phyloP scores from a whole-genome alignment of 2,888 invertebrate species.

The Crossocerus cetratus region DNA sequence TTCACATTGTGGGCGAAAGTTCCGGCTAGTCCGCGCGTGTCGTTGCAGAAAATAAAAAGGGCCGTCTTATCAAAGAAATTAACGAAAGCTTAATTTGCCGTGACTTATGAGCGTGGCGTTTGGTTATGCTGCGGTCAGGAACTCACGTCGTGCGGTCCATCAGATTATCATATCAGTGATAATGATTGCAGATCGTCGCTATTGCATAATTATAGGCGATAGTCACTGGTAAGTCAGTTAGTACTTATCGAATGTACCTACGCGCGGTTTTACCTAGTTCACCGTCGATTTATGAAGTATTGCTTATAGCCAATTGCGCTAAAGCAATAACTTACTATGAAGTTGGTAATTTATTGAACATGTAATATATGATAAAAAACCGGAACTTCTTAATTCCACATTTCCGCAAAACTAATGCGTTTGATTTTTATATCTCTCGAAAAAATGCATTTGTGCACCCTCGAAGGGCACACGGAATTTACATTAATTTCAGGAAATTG shows the following conservation, averaged over 20 bases:
- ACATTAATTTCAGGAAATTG: no score
- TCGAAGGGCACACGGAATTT: no score
- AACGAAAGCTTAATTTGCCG: not conserved
- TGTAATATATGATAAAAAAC: no score
- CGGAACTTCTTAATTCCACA: no score
- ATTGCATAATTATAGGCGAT: constrained; percentile 23
- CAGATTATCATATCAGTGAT: not conserved
- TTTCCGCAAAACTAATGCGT: no score
- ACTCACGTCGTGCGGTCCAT: not conserved
- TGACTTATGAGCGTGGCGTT: not conserved
- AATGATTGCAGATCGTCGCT: constrained; percentile 12
- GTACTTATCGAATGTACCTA: constrained; percentile 8
- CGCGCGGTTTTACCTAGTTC: not conserved
- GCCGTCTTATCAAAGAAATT: not conserved
- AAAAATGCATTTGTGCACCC: no score
- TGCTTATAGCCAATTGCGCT: no score
- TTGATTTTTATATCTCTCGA: no score
- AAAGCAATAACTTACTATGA: no score
- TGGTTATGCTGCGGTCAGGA: not conserved
- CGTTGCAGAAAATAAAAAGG: not conserved
- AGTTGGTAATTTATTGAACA: no score
- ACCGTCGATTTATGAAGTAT: constrained; percentile 7
- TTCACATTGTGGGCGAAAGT: no score
- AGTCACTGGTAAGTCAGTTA: constrained; percentile 17
- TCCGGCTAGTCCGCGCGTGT: not conserved